Conservation (phyloP, 2,888 invertebrate species). For the Calliscelio sp. region DNA sequence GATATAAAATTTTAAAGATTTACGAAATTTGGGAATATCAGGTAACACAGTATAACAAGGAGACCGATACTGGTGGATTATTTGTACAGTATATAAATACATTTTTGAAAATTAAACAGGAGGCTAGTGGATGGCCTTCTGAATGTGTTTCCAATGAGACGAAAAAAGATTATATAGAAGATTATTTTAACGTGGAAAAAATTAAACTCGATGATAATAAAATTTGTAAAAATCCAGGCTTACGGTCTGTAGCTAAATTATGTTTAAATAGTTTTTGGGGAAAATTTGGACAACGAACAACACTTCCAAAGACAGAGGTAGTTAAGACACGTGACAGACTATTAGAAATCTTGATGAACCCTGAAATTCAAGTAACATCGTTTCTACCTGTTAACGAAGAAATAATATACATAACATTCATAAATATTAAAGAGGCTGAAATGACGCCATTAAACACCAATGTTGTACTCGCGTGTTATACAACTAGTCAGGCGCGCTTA, state of each 20-base stretch:
- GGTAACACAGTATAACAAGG: not conserved
- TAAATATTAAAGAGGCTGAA: no score
- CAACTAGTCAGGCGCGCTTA: no score
- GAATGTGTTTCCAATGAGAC: conserved; percentile 11
- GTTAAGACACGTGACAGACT: no score
- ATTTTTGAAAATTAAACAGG: conserved; percentile 48
- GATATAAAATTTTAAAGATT: conserved; percentile 79
- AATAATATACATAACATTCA: no score
- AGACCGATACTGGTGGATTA: not conserved
- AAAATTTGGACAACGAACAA: no score
- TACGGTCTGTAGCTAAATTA: not conserved
- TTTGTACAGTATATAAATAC: conserved; percentile 50
- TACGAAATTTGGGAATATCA: conserved; percentile 81
- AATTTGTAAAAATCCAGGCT: conserved; percentile 42
- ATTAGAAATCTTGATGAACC: no score
- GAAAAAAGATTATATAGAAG: conserved; percentile 26
- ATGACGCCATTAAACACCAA: no score
- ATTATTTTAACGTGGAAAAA: not conserved
- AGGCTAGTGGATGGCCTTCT: conserved; percentile 34
- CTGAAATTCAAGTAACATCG: no score
- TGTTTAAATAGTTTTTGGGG: not conserved
- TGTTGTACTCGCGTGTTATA: no score
- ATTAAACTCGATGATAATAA: conserved; percentile 12
- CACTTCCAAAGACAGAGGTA: no score
- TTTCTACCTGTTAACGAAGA: no score